These are phyloP conservation scores for Timandra comae DNA, from an alignment of 2,888 invertebrate species.

Conservation along the genomic window DNA sequence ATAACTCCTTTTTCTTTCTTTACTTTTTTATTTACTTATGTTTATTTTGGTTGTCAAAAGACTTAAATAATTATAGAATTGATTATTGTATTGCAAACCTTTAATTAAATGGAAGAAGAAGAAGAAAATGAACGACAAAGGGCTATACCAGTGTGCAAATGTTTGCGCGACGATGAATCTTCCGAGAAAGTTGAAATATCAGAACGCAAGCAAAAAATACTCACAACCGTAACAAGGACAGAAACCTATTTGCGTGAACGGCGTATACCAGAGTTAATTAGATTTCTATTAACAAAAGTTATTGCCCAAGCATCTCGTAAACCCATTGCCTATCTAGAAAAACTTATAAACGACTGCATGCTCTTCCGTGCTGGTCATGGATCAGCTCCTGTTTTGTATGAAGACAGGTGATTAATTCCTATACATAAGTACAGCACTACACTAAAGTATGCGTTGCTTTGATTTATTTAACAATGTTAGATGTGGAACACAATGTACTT, in stretches of 20 bases:
- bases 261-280: conserved; percentile 57
- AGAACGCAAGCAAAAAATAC: conserved; percentile 39
- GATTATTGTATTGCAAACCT: no score
- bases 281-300: conserved; percentile 53
- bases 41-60: no score
- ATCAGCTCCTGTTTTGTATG: conserved; percentile 52
- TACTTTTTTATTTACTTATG: no score
- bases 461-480: no score
- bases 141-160: conserved; percentile 42
- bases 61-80: no score
- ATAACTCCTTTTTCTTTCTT: no score
- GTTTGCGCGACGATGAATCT: conserved; percentile 28
- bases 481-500: no score
- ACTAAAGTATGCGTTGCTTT: no score
- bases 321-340: conserved; percentile 40
- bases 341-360: conserved; percentile 59
- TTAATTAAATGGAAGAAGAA: conserved; percentile 3
- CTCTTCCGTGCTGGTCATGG: conserved; percentile 56
- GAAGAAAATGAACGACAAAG: conserved; percentile 18
- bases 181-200: conserved; percentile 32
- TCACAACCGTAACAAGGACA: conserved; percentile 43
- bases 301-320: conserved; percentile 38
- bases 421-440: no score
- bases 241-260: conserved; percentile 54
- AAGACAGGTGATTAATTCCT: conserved; percentile 37